Conservation (phyloP, 2,888 invertebrate genomes). For the Athrips mouffetella region DNA sequence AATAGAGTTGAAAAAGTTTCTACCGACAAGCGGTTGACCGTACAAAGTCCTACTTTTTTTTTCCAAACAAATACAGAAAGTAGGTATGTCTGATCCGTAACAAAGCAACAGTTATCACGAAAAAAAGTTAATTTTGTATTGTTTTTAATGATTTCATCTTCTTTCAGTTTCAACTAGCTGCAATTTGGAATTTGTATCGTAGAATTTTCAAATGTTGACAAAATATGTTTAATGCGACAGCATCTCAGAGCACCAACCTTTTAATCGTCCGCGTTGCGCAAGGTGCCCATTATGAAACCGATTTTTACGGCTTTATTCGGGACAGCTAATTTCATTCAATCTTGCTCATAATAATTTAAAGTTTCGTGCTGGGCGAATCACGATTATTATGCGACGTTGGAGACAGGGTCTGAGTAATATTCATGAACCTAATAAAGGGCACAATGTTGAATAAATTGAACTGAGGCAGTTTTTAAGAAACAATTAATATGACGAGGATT, state of each 20-base stretch:
- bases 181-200: too few relatives aligned
- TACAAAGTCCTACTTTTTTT: too few relatives aligned
- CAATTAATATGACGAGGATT: constrained; percentile 32
- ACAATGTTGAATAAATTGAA: constrained; percentile 31
- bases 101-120: too few relatives aligned
- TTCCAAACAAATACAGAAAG: too few relatives aligned
- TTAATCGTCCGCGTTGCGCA: constrained; percentile 41
- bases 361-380: constrained; percentile 63
- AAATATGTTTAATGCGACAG: not conserved
- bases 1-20: too few relatives aligned
- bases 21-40: too few relatives aligned
- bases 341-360: constrained; percentile 58
- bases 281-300: constrained; percentile 37
- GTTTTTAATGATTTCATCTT: too few relatives aligned
- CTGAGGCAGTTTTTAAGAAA: constrained; percentile 13
- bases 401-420: constrained; percentile 47
- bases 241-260: constrained; percentile 36
- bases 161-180: too few relatives aligned
- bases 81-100: too few relatives aligned
- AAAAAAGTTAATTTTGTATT: too few relatives aligned
- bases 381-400: constrained; percentile 53
- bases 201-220: too few relatives aligned
- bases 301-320: constrained; percentile 50
- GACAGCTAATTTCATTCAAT: constrained; percentile 57
- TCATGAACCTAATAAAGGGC: constrained; percentile 40